phyloP scores from a whole-genome alignment of 2,113 vertebrate species.

The Gobius niger region DNA sequence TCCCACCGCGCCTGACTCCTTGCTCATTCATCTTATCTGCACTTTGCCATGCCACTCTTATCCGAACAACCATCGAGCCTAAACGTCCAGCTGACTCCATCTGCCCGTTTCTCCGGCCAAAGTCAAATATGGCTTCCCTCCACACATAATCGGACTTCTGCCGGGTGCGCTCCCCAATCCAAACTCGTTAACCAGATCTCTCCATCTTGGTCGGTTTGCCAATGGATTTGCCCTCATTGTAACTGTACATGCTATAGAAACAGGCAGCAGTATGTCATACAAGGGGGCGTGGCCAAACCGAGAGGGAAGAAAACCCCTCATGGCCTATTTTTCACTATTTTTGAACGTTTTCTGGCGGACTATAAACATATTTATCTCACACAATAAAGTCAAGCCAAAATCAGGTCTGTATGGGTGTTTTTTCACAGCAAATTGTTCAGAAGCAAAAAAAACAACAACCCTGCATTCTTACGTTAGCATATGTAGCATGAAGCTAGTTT shows the following conservation, averaged over 20 bases:
- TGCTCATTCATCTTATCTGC: conserved; percentile 15
- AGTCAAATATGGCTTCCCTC: conserved; percentile 57
- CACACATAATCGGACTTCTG: conserved; percentile 39
- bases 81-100: conserved; percentile 26
- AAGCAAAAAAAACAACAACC: too few species aligned
- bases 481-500: too few species aligned
- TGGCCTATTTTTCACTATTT: too few species aligned
- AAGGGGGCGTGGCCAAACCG: too few species aligned
- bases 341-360: too few species aligned
- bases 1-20: neutral
- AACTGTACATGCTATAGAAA: conserved; percentile 58
- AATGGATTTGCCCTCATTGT: conserved; percentile 59
- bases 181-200: conserved; percentile 46
- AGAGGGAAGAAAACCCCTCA: too few species aligned
- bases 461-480: too few species aligned
- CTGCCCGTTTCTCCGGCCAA: conserved; percentile 27
- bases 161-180: conserved; percentile 39
- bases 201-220: conserved; percentile 54
- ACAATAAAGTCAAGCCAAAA: too few species aligned
- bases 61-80: conserved; percentile 7
- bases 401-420: too few species aligned
- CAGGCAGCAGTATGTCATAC: too few species aligned
- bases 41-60: conserved; percentile 9
- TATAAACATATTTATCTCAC: too few species aligned
- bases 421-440: too few species aligned